Evolutionary conservation across 1,140 invertebrate species (phyloP).

Genomic region (Glossosoma conforme): DNA sequence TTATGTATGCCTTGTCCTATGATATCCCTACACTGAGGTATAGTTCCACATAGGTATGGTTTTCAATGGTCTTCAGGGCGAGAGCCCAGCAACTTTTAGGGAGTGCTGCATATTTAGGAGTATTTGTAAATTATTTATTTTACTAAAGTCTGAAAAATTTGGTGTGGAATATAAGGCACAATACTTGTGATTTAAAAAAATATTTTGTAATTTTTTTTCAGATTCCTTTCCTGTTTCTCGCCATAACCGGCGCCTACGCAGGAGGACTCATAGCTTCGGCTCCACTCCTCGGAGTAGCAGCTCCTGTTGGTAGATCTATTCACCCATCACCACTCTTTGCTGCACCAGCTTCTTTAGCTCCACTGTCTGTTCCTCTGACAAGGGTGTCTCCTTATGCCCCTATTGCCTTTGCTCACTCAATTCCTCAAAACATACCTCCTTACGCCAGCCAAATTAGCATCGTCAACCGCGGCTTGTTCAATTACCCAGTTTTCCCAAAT

Average conservation of each 20-base stretch:
- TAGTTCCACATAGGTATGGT: too few relatives aligned
- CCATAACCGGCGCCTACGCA: constrained; percentile 3
- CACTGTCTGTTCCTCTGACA: constrained; percentile 16
- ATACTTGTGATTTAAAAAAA: constrained; percentile 2
- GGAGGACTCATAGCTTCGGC: constrained; percentile 16
- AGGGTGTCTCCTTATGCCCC: constrained; percentile 38
- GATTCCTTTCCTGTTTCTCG: constrained; percentile 20
- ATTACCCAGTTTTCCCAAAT: too few relatives aligned
- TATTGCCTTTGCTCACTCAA: constrained; percentile 43
- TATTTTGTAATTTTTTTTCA: constrained; percentile 19
- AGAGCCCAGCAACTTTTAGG: too few relatives aligned
- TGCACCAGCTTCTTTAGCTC: constrained; percentile 31
- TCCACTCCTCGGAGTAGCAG: constrained; percentile 5
- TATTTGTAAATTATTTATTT: constrained; percentile 5
- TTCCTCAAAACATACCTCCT: constrained; percentile 53
- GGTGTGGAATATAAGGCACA: background rate
- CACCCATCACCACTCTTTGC: constrained; percentile 14
- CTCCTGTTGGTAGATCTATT: constrained; percentile 11
- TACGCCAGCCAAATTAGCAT: constrained; percentile 51
- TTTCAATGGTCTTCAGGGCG: too few relatives aligned
- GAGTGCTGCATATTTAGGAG: too few relatives aligned
- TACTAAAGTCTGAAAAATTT: background rate
- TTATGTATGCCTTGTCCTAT: too few relatives aligned
- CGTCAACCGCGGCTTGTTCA: constrained; percentile 43
- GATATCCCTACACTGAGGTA: too few relatives aligned